A percentile compares a stretch with the other conserved stretches of the same genome.
These are phyloP conservation scores for Eulemur albifrons DNA, from an alignment of 2,797 vertebrate genomes.

Conservation along the genomic window DNA sequence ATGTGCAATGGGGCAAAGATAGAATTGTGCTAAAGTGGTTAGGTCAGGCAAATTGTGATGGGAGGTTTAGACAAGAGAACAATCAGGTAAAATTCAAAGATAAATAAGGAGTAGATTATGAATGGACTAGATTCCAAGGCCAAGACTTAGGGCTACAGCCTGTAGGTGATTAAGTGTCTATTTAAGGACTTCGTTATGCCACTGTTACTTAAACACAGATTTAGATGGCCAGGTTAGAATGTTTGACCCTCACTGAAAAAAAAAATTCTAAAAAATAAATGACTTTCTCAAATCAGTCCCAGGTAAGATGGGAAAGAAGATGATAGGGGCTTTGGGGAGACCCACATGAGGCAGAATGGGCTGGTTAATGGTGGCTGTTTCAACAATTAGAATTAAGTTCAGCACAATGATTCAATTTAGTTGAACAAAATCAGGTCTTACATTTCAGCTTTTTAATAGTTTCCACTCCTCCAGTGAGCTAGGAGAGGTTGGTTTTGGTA, in stretches of 20 bases:
- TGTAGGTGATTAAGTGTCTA: not conserved
- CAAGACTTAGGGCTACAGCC: not conserved
- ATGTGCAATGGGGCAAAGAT: not conserved
- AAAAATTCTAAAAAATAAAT: conserved; percentile 22
- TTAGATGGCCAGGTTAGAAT: not conserved
- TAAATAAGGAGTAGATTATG: not conserved
- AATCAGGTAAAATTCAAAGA: not conserved
- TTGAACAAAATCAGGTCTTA: conserved; percentile 42
- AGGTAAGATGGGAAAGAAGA: conserved; percentile 40
- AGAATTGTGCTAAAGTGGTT: not conserved
- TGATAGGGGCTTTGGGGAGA: conserved; percentile 7
- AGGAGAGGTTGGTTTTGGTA: conserved; percentile 14
- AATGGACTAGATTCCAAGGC: not conserved
- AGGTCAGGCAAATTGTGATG: not conserved
- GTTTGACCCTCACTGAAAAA: conserved; percentile 36
- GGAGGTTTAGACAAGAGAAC: not conserved
- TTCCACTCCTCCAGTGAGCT: conserved; percentile 6
- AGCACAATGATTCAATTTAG: conserved; percentile 54
- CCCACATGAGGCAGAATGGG: not conserved
- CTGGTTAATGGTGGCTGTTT: conserved; percentile 58
- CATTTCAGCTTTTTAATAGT: conserved; percentile 56
- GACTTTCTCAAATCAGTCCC: conserved; percentile 37
- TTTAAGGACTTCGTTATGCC: not conserved
- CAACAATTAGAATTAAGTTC: conserved; percentile 47
- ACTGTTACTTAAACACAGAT: not conserved